Conservation (phyloP, 2,888 invertebrate genomes). For the Drosophila conformis region DNA sequence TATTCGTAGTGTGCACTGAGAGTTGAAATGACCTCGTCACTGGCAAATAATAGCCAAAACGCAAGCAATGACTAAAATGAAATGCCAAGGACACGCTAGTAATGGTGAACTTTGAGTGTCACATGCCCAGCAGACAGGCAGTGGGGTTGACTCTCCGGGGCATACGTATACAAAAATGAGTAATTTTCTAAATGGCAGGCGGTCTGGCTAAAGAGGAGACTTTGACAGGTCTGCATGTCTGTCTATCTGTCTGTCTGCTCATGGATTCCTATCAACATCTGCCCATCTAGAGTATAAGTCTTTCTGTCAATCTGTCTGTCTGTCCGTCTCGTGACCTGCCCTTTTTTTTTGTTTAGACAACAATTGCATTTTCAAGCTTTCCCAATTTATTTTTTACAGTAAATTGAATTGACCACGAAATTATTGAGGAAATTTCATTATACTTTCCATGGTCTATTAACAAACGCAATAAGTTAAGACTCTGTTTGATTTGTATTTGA, state of each 20-base stretch:
- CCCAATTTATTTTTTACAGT: neutral
- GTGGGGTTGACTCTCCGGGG: slow-evolving; percentile 30
- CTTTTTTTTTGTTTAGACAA: slow-evolving; percentile 34
- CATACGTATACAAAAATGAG: slow-evolving; percentile 45
- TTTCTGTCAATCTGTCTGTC: slow-evolving; percentile 14
- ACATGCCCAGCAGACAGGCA: slow-evolving; percentile 32
- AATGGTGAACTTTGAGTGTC: slow-evolving; percentile 69
- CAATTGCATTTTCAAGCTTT: slow-evolving; percentile 44
- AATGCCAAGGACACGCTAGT: slow-evolving; percentile 70
- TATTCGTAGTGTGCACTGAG: slow-evolving; percentile 26
- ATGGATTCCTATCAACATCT: slow-evolving; percentile 1
- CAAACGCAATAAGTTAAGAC: neutral
- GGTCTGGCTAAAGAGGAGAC: slow-evolving; percentile 53
- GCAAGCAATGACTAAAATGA: slow-evolving; percentile 56
- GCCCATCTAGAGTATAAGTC: neutral
- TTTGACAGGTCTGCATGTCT: slow-evolving; percentile 36
- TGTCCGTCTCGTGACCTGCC: slow-evolving; percentile 15
- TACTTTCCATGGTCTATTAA: too few relatives aligned
- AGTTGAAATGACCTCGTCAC: slow-evolving; percentile 46
- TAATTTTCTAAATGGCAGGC: slow-evolving; percentile 55
- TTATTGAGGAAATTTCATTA: neutral
- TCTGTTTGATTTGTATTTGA: neutral
- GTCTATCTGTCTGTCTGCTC: slow-evolving; percentile 10
- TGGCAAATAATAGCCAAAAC: slow-evolving; percentile 62
- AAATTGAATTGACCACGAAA: slow-evolving; percentile 10